A percentile compares a stretch with the other conserved stretches of the same genome.
These are phyloP conservation scores for Camelus bactrianus DNA, from an alignment of 2,113 vertebrate species.

Conservation along the genomic window DNA sequence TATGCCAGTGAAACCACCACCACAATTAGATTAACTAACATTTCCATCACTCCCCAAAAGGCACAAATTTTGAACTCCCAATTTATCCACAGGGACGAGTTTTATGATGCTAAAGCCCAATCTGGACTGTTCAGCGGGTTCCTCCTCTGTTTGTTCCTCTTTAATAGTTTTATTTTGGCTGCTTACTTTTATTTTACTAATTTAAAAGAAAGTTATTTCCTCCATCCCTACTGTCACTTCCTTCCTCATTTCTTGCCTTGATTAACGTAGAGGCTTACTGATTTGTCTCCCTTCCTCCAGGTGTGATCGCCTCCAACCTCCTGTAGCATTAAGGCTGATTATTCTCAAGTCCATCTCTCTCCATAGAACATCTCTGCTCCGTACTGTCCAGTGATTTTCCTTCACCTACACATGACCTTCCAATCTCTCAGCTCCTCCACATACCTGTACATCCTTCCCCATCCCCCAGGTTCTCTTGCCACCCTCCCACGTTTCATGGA, in stretches of 20 bases:
- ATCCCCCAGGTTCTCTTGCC: background rate
- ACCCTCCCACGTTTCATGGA: background rate
- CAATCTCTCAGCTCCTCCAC: background rate
- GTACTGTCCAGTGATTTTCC: background rate
- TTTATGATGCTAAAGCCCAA: background rate
- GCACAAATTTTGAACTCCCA: too few species aligned
- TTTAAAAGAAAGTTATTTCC: background rate
- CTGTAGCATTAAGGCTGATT: background rate
- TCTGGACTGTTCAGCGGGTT: background rate
- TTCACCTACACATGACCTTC: background rate
- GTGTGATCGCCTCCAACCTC: background rate
- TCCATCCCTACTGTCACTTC: background rate
- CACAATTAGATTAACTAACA: too few species aligned
- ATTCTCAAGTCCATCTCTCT: background rate
- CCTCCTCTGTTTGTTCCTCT: background rate
- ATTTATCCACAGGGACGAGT: background rate
- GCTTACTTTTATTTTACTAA: constrained; percentile 48
- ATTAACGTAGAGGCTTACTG: background rate
- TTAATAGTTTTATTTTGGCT: background rate
- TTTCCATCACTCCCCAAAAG: too few species aligned
- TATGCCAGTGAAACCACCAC: too few species aligned
- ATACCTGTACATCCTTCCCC: background rate
- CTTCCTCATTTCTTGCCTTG: background rate
- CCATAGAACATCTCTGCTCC: background rate
- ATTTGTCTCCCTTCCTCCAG: background rate